Evolutionary conservation across 2,113 vertebrate species (phyloP).

Genomic region (Echinops telfairi): DNA sequence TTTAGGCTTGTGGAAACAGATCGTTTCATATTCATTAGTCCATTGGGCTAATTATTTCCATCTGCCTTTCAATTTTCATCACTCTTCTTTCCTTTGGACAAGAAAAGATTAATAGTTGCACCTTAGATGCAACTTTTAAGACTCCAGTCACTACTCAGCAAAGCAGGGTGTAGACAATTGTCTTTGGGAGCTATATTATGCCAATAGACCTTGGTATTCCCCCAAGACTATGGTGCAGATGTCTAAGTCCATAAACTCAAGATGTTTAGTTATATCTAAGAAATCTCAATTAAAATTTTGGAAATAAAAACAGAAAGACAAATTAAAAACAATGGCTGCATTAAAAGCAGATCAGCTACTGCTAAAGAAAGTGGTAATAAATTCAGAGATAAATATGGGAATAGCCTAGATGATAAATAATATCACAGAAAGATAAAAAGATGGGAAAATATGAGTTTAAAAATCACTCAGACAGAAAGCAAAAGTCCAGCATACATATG

Average conservation of each 20-base stretch:
- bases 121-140: no score
- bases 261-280: neutral
- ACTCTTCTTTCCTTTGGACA: no score
- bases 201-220: no score
- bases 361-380: neutral
- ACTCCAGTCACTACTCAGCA: no score
- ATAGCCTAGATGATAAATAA: neutral
- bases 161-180: no score
- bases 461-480: neutral
- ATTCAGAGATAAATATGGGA: neutral
- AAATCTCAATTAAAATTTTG: constrained; percentile 24
- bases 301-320: neutral
- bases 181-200: neutral
- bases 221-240: no score
- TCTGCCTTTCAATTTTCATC: no score
- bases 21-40: no score
- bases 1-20: no score
- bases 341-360: neutral
- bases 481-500: neutral
- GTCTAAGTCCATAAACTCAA: no score
- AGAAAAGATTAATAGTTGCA: no score
- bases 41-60: no score
- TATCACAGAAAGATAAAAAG: neutral
- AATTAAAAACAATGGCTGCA: constrained; percentile 9
- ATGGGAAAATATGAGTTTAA: neutral